Evolutionary conservation across 2,797 vertebrate genomes (phyloP).

Genomic region (Acridotheres tristis): DNA sequence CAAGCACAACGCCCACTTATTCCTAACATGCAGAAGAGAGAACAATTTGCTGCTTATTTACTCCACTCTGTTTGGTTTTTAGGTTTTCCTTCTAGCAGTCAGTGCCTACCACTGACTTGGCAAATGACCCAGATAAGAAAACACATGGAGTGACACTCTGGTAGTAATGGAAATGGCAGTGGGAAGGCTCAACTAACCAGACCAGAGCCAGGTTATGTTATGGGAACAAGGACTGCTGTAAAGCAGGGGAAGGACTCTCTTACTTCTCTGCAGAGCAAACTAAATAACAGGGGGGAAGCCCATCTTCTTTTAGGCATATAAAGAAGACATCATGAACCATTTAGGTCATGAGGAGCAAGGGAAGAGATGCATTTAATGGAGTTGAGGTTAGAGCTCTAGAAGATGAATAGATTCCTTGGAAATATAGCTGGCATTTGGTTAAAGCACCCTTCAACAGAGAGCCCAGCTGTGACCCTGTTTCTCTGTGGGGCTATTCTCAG

Average conservation of each 20-base stretch:
- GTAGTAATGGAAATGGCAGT: neutral
- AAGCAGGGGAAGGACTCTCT: neutral
- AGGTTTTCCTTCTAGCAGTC: neutral
- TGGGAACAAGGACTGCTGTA: neutral
- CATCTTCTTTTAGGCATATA: neutral
- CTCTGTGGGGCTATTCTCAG: slow-evolving; percentile 13
- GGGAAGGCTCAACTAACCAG: neutral
- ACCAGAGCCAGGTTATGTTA: neutral
- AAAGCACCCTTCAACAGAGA: neutral
- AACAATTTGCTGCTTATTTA: neutral
- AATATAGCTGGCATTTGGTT: neutral
- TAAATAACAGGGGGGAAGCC: neutral
- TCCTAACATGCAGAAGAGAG: neutral
- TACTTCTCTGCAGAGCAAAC: neutral
- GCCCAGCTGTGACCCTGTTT: slow-evolving; percentile 8
- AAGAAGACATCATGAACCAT: neutral
- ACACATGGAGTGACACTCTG: neutral
- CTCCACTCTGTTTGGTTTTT: neutral
- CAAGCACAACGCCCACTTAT: neutral
- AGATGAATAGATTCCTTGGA: neutral
- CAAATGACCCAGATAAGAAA: neutral
- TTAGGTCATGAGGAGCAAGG: neutral
- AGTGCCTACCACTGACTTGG: neutral
- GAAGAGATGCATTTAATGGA: neutral
- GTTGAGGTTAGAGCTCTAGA: neutral